Percentiles rank a stretch among this genome's conserved stretches.
Conservation (phyloP, 2,888 invertebrate genomes). For the Pediacus dermestoides region DNA sequence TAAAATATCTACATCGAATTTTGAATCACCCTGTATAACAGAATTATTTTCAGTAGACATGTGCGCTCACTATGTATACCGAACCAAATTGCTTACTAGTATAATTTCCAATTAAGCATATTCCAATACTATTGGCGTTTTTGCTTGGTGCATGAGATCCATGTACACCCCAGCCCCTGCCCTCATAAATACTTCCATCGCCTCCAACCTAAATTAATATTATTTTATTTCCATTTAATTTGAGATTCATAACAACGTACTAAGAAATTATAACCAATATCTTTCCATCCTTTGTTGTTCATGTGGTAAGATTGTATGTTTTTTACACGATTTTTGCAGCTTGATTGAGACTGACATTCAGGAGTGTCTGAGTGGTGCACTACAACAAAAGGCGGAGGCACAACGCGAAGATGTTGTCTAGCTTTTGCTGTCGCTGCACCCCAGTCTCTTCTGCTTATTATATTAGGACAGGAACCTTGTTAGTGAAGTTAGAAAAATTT, state of each 20-base stretch:
- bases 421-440: constrained; percentile 40
- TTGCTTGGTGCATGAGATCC: constrained; percentile 61
- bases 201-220: constrained; percentile 54
- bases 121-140: constrained; percentile 60
- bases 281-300: constrained; percentile 35
- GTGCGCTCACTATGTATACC: too few species aligned
- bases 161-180: constrained; percentile 59
- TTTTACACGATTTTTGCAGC: constrained; percentile 45
- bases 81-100: constrained; percentile 44
- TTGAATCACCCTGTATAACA: too few species aligned
- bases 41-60: too few species aligned
- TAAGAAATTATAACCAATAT: constrained; percentile 47
- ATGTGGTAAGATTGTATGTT: constrained; percentile 46
- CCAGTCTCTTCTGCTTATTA: constrained; percentile 48
- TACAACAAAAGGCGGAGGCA: constrained; percentile 46
- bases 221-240: constrained; percentile 5
- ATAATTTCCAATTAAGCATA: constrained; percentile 59
- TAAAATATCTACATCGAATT: too few species aligned
- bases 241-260: constrained; percentile 31
- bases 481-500: too few species aligned
- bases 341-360: constrained; percentile 40
- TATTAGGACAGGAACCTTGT: constrained; percentile 35
- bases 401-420: constrained; percentile 23
- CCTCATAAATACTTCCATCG: constrained; percentile 64
- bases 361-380: constrained; percentile 50